These are phyloP conservation scores for Ichneumoninae sp. DNA, from an alignment of 2,888 invertebrate species.

Conservation along the genomic window DNA sequence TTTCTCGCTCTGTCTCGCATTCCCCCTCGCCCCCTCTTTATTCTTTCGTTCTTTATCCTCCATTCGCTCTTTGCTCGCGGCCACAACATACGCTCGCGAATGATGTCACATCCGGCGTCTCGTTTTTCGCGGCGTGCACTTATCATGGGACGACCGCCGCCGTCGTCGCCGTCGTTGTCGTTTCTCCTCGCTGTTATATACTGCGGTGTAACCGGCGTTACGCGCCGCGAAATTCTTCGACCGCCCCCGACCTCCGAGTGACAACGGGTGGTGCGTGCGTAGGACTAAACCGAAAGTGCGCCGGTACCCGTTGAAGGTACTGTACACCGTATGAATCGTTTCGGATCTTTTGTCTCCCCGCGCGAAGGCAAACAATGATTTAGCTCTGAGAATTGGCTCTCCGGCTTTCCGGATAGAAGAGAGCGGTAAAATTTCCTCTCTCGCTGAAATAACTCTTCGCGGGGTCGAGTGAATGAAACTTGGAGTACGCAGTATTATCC, in stretches of 20 bases:
- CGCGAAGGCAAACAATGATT: constrained; percentile 30
- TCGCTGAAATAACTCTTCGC: constrained; percentile 20
- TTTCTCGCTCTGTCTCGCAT: constrained; percentile 28
- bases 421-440: not conserved
- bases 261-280: constrained; percentile 38
- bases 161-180: constrained; percentile 42
- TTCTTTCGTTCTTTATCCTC: constrained; percentile 42
- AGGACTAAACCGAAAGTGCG: not conserved
- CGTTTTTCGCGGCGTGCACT: constrained; percentile 77
- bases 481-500: not conserved
- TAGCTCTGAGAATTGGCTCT: constrained; percentile 10
- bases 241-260: constrained; percentile 26
- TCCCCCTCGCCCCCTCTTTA: constrained; percentile 10
- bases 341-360: constrained; percentile 24
- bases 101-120: constrained; percentile 82
- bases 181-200: constrained; percentile 15
- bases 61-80: constrained; percentile 46
- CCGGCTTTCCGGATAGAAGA: not conserved
- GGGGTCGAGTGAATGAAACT: constrained; percentile 3
- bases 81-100: constrained; percentile 60
- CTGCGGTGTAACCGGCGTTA: not conserved
- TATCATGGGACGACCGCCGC: constrained; percentile 70
- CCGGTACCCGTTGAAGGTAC: not conserved
- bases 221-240: constrained; percentile 23
- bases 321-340: not conserved